Evolutionary conservation across 2,113 vertebrate genomes (phyloP), one percentile per base, ranked within the genome.

Genomic region (Tetraodon nigroviridis): DNA sequence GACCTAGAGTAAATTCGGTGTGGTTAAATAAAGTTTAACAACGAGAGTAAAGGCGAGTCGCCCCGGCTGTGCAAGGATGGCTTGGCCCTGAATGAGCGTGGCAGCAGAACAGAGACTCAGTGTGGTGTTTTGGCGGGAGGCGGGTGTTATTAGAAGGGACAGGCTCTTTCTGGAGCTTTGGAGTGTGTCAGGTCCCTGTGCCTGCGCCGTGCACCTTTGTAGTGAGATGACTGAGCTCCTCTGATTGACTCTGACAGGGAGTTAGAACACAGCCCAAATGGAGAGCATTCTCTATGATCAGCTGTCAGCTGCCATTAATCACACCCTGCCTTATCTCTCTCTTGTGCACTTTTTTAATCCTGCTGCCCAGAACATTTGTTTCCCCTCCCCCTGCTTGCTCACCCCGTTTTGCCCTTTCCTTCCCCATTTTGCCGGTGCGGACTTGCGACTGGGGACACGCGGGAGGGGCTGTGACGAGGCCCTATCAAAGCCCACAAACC

Each of bases 231-330:
- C 85, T 80, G 85, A 67, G 64, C 67, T 74, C 49, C 80, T 65
- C 75, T 90, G 85, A 84, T 86, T 44, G 74, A 74, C 84, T 86
- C 79, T 88, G 87, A 76, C 79, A 86, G 80, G 80, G 55, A 88
- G 86, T 82, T 86, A 82, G 77, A 80, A 61, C 46, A 52, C 74
- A 80, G 83, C 88, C 82, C 84, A 83, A 82, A 75, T 70, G 82
- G 79, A 67, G 73, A 84, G 78, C 80, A 84, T 88, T 91, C 81
- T 83, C 83, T 84, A 73, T 78, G 71, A 86, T 86, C 82, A 86
- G 71, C 84, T 87, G 89, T 92, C 81, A 79, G 40, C 51, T 65
- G 40, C 21, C 87, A 87, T 92, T 84, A 88, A 86, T 90, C 86
- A 88, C 71, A 64, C 71, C 37, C 64, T 64, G 69, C 72, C 85